These are phyloP conservation scores for Pocillopora grandis DNA, from an alignment of 92 coral and sea anemone species.

Conservation along the genomic window DNA sequence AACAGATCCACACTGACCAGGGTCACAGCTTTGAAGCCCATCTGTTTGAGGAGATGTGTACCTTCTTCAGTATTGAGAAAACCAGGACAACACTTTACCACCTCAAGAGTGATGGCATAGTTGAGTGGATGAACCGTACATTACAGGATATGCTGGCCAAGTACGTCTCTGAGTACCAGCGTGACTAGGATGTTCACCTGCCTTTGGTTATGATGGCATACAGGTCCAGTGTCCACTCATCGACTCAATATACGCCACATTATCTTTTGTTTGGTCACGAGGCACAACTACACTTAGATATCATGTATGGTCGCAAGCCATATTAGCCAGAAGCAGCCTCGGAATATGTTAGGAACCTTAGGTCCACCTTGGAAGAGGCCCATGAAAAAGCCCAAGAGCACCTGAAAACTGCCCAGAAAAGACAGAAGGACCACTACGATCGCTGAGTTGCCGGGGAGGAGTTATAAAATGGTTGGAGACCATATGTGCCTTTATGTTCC, in stretches of 20 bases:
- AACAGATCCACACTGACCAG: slow-evolving; percentile 39
- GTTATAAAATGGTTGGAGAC: slow-evolving; percentile 37
- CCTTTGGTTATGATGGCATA: slow-evolving; percentile 52
- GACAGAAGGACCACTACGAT: slow-evolving; percentile 54
- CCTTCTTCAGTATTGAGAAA: slow-evolving; percentile 11
- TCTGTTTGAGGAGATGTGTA: slow-evolving; percentile 23
- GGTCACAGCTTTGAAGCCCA: slow-evolving; percentile 52
- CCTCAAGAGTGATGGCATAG: slow-evolving; percentile 40
- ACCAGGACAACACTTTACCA: slow-evolving; percentile 35
- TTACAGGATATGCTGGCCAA: slow-evolving; percentile 49
- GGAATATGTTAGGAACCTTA: slow-evolving; percentile 11
- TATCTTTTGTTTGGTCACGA: slow-evolving; percentile 20
- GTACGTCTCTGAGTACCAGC: slow-evolving; percentile 41
- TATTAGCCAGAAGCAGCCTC: background rate
- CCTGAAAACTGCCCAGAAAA: slow-evolving; percentile 22
- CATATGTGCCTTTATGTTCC: slow-evolving; percentile 33
- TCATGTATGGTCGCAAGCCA: slow-evolving; percentile 28
- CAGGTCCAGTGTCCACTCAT: slow-evolving; percentile 38
- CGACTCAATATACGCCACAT: slow-evolving; percentile 1
- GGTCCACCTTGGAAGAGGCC: slow-evolving; percentile 21
- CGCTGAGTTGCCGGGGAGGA: slow-evolving; percentile 23
- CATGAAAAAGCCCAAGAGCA: slow-evolving; percentile 42
- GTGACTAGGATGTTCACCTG: slow-evolving; percentile 52
- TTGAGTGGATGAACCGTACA: slow-evolving; percentile 45
- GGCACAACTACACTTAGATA: background rate